Base-by-base conservation (phyloP, 2,888 invertebrate species). In the Microdon myrmicae region DNA sequence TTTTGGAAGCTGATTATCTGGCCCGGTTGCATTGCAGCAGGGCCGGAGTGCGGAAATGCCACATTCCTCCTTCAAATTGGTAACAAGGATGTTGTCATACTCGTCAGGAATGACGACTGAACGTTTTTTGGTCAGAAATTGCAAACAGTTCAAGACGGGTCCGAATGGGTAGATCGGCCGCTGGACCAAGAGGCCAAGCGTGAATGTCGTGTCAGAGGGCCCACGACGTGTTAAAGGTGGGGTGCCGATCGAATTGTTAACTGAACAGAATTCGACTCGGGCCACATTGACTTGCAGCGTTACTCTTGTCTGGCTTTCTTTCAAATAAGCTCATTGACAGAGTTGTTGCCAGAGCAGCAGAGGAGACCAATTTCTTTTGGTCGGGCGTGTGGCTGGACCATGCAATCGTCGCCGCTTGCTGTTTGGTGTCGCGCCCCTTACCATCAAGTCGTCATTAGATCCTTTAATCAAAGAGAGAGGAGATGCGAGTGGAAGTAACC, bases 1-100 rank as follows among this genome's bases (percentile, higher is more conserved):
- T 64, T 64, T 64, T 58, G 48, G 56, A 64, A 64, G 58, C 56
- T 64, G 64, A 64, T 64, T 64, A 64, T 64, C 64, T 58, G 47
- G 31, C 44, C 35, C 9, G 16, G 32, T 26, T 17, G 26, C 25
- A 26, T n/a, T 12, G 29, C 13, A 29, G 10, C 16, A 37, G 37
- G 47, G 28, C 47, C 10, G 29, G 16, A 29, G 48, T 31, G 38
- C 34, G 23, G 34, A 38, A 44, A 43, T 47, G n/a, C n/a, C n/a
- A 31, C 56, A 64, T 64, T 64, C 58, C 51, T 47, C 43, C 16
- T 26, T 16, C 16, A 58, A 64, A 64, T 58, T 58, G 51, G 64
- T 56, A 64, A 64, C 56, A 64, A 64, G 64, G 43, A 28, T 43
- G 56, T 64, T 47, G 56, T 53, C 47, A 35, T 56, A 64, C 64